Evolutionary conservation across 2,888 invertebrate genomes (phyloP).

Genomic region (Brachycybe producta): DNA sequence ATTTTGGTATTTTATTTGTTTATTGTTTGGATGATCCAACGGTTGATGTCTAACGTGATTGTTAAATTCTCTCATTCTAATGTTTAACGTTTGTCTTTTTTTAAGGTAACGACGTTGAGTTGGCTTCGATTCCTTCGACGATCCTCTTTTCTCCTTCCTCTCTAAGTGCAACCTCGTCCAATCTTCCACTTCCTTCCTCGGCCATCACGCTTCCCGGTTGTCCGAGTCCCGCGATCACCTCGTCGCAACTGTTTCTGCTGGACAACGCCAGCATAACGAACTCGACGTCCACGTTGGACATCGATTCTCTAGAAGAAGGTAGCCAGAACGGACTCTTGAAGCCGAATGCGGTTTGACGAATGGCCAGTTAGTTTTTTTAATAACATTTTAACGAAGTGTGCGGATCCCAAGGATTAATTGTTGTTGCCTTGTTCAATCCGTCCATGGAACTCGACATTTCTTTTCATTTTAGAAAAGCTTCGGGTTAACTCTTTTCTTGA

Average conservation of each 20-base stretch:
- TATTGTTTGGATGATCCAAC: too few relatives aligned
- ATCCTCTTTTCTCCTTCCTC: not conserved
- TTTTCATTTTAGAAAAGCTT: too few relatives aligned
- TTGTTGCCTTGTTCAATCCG: too few relatives aligned
- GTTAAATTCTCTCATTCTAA: too few relatives aligned
- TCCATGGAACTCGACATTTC: too few relatives aligned
- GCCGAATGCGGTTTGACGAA: constrained; percentile 18
- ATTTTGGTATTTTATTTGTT: too few relatives aligned
- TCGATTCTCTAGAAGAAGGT: constrained; percentile 66
- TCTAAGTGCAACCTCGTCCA: constrained; percentile 38
- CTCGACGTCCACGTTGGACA: constrained; percentile 58
- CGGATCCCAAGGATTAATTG: not conserved
- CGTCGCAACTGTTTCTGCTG: constrained; percentile 12
- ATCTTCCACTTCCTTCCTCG: constrained; percentile 41
- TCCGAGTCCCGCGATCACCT: not conserved
- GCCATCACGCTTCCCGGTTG: not conserved
- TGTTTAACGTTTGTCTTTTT: not conserved
- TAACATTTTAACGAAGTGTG: not conserved
- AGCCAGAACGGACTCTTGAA: constrained; percentile 23
- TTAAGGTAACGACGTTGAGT: not conserved
- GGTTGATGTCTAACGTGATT: too few relatives aligned
- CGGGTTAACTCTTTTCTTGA: too few relatives aligned
- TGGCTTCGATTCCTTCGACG: not conserved
- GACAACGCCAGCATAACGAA: constrained; percentile 9
- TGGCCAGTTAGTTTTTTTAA: not conserved